Conservation (phyloP, 2,113 vertebrate species). For the Oncorhynchus mykiss region DNA sequence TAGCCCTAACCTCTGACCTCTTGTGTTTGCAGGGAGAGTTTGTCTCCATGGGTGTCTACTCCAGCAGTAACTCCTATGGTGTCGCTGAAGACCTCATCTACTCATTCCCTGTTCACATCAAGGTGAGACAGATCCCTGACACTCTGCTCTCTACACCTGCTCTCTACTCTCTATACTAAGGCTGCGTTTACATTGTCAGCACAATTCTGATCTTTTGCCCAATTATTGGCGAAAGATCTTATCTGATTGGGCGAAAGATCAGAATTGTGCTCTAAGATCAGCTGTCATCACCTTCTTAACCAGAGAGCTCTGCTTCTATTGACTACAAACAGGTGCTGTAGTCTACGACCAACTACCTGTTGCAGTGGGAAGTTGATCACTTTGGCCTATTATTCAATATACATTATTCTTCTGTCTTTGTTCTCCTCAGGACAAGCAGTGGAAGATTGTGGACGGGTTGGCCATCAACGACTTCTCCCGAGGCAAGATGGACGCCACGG, state of each 20-base stretch:
- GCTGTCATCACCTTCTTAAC: too few species aligned
- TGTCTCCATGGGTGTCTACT: conserved; percentile 95
- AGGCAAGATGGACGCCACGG: conserved; percentile 89
- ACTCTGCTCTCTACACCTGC: too few species aligned
- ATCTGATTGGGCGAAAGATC: too few species aligned
- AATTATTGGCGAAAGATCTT: too few species aligned
- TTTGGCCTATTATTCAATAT: not conserved
- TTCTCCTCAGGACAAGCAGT: conserved; percentile 81
- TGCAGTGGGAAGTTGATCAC: too few species aligned
- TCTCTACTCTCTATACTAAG: too few species aligned
- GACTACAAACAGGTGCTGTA: too few species aligned
- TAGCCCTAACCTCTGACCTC: not conserved
- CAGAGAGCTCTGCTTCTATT: too few species aligned
- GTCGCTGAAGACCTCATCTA: conserved; percentile 90
- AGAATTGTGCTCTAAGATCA: too few species aligned
- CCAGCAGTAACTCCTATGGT: conserved; percentile 86
- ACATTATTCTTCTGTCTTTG: not conserved
- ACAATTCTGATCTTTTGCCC: too few species aligned
- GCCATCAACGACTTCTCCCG: conserved; percentile 88
- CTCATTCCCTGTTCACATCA: conserved; percentile 94
- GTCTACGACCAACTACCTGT: too few species aligned
- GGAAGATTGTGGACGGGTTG: conserved; percentile 91
- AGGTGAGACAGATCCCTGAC: conserved; percentile 70
- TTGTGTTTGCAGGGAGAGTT: conserved; percentile 82
- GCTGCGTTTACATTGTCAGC: too few species aligned